Percentiles rank a stretch among this genome's conserved stretches.
These are phyloP conservation scores for Scortum barcoo DNA, from an alignment of 2,113 vertebrate species.

Conservation along the genomic window DNA sequence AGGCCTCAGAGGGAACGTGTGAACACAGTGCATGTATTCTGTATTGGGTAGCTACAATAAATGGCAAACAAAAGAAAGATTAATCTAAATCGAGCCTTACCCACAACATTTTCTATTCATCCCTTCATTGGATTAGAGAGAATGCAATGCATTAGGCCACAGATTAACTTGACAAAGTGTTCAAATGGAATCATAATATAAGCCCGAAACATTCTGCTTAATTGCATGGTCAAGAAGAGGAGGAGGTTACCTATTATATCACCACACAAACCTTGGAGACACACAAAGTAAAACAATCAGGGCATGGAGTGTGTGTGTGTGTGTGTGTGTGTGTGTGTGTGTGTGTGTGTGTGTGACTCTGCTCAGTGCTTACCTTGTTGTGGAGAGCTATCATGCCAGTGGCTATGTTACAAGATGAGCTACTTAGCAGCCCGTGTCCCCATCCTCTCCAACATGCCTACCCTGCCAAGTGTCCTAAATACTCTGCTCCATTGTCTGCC, in stretches of 20 bases:
- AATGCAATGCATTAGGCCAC: conserved; percentile 56
- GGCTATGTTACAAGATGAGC: conserved; percentile 70
- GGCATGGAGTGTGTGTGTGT: conserved; percentile 2
- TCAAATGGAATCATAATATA: conserved; percentile 49
- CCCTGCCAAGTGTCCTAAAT: conserved; percentile 82
- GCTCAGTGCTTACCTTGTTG: conserved; percentile 69
- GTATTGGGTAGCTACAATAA: conserved; percentile 16
- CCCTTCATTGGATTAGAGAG: conserved; percentile 66
- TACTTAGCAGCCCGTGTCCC: conserved; percentile 67
- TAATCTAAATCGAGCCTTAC: conserved; percentile 35
- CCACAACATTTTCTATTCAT: conserved; percentile 44
- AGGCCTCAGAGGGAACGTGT: neutral
- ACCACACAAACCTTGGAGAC: neutral
- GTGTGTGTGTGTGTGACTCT: conserved; percentile 7
- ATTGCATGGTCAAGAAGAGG: conserved; percentile 47
- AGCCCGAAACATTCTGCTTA: conserved; percentile 30
- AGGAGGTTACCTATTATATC: conserved; percentile 33
- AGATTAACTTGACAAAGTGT: conserved; percentile 60
- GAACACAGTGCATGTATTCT: conserved; percentile 23
- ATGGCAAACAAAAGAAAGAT: conserved; percentile 59
- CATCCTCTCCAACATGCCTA: conserved; percentile 56
- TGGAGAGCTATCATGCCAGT: conserved; percentile 58
- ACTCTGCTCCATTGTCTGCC: conserved; percentile 76
- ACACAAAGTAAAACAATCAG: conserved; percentile 32
- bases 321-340: neutral